Conservation (phyloP, 2,888 invertebrate genomes). For the Drosophila paranaensis region DNA sequence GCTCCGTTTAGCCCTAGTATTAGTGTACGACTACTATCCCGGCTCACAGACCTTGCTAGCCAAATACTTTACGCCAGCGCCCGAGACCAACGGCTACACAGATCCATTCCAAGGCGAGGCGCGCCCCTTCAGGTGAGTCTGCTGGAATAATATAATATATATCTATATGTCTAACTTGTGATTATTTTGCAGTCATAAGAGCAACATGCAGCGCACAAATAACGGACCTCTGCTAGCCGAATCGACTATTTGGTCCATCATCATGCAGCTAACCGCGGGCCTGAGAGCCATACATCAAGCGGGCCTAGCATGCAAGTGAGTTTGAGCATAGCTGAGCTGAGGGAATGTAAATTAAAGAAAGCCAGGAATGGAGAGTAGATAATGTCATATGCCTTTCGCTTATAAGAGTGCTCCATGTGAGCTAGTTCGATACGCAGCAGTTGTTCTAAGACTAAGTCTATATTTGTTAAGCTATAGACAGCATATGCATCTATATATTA, state of each 20-base stretch:
- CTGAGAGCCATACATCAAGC: constrained; percentile 94
- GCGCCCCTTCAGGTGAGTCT: constrained; percentile 84
- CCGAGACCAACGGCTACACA: constrained; percentile 88
- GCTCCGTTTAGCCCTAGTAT: constrained; percentile 90
- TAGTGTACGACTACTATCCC: constrained; percentile 98
- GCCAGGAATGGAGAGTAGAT: not conserved
- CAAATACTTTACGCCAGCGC: constrained; percentile 91
- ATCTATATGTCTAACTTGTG: not conserved
- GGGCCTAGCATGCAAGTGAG: constrained; percentile 87
- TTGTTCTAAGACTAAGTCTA: too few relatives aligned
- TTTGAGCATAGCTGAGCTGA: constrained; percentile 2
- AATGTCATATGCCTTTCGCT: not conserved
- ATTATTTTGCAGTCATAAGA: constrained; percentile 82
- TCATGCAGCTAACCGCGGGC: constrained; percentile 97
- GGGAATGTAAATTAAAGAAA: too few relatives aligned
- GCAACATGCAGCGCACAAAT: constrained; percentile 85
- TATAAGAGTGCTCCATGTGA: not conserved
- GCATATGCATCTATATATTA: too few relatives aligned
- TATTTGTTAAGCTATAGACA: too few relatives aligned
- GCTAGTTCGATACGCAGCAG: not conserved
- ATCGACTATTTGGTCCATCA: constrained; percentile 96
- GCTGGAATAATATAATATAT: not conserved
- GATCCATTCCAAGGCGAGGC: constrained; percentile 94
- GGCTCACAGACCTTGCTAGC: constrained; percentile 94
- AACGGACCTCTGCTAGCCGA: constrained; percentile 93